Conservation (phyloP, 1,140 invertebrate species). For the Zaprionus lachaisei region DNA sequence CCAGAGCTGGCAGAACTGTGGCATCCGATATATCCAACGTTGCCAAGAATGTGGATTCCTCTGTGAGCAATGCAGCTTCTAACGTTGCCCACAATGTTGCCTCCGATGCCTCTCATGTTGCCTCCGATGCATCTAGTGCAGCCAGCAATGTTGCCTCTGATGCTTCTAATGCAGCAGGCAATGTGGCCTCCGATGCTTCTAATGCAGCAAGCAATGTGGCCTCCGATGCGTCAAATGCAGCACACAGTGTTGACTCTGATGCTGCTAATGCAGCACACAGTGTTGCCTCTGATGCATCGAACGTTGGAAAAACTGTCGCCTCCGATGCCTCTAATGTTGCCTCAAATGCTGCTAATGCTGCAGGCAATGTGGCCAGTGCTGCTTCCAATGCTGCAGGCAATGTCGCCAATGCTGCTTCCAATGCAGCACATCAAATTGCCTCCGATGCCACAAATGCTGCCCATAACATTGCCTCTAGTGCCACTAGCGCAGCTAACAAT, state of each 20-base stretch:
- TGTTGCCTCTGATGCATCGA: neutral
- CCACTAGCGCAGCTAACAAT: neutral
- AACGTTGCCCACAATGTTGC: neutral
- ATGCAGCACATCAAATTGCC: neutral
- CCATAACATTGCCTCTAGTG: neutral
- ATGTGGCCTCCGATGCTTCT: neutral
- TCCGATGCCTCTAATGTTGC: neutral
- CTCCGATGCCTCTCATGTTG: neutral
- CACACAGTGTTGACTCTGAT: neutral
- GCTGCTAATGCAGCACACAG: neutral
- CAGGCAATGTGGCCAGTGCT: neutral
- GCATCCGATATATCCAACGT: neutral
- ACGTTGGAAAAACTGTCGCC: neutral
- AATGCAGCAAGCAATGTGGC: neutral
- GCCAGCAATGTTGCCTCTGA: neutral
- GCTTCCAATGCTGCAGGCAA: neutral
- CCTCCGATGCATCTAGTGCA: neutral
- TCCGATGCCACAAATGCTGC: slow-evolving; percentile 16
- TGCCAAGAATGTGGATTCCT: neutral
- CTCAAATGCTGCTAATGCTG: neutral
- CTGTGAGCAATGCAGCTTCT: neutral
- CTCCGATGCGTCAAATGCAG: neutral
- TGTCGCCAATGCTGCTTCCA: neutral
- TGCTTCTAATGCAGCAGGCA: neutral
- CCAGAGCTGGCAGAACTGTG: neutral